Conservation (phyloP, 1,140 invertebrate species). For the Tribolium castaneum region DNA sequence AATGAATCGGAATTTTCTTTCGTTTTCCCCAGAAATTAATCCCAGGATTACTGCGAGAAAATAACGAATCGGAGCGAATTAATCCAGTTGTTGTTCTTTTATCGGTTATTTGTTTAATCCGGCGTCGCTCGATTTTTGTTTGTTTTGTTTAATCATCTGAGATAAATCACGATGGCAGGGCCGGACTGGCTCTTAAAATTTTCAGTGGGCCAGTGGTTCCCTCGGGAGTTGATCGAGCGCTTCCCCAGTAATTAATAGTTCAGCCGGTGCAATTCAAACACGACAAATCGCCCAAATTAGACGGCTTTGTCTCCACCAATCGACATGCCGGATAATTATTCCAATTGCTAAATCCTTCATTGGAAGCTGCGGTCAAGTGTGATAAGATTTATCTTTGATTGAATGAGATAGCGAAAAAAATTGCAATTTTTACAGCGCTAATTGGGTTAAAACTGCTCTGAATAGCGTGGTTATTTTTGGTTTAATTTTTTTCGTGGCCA, state of each 20-base stretch:
- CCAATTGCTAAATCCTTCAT: neutral
- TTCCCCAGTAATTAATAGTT: neutral
- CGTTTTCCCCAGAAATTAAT: neutral
- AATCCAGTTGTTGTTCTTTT: neutral
- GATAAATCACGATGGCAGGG: neutral
- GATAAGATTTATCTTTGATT: neutral
- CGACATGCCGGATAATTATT: neutral
- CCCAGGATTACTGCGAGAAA: neutral
- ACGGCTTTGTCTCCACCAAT: neutral
- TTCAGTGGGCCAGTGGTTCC: neutral
- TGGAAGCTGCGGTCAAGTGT: neutral
- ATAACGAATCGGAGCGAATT: neutral
- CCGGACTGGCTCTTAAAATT: neutral
- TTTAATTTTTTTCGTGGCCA: neutral
- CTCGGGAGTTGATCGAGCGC: neutral
- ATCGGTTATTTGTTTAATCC: neutral
- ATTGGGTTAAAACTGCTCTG: neutral
- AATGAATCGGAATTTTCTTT: neutral
- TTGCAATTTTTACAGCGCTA: neutral
- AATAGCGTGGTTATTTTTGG: neutral
- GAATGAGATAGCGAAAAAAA: neutral
- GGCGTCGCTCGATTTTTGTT: neutral
- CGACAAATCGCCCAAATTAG: neutral
- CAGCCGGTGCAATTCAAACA: neutral
- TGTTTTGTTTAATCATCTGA: neutral